These are phyloP conservation scores for Hedya salicella DNA, from an alignment of 2,888 invertebrate genomes.

Conservation along the genomic window DNA sequence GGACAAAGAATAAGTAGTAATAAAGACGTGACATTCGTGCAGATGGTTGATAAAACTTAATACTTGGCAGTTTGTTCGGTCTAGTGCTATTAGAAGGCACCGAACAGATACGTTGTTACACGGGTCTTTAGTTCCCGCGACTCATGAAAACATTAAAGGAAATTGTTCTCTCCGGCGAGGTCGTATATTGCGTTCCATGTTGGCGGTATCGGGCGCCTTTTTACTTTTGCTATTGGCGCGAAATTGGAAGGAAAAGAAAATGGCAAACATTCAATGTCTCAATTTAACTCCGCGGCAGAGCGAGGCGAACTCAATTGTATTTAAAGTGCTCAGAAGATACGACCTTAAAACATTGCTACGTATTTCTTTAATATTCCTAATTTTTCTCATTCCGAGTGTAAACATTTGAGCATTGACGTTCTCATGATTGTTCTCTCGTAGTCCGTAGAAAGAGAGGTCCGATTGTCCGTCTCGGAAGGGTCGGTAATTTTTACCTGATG, in stretches of 20 bases:
- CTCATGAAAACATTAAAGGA: slow-evolving; percentile 81
- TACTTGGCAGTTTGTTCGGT: slow-evolving; percentile 79
- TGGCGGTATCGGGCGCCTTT: slow-evolving; percentile 74
- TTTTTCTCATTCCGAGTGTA: slow-evolving; percentile 71
- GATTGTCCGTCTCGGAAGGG: slow-evolving; percentile 67
- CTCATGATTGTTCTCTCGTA: slow-evolving; percentile 64
- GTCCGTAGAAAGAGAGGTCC: slow-evolving; percentile 75
- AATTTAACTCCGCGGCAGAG: slow-evolving; percentile 66
- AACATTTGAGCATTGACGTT: slow-evolving; percentile 66
- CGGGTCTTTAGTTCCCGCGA: slow-evolving; percentile 77
- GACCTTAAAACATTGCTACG: slow-evolving; percentile 65
- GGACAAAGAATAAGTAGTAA: slow-evolving; percentile 83
- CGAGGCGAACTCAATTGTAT: slow-evolving; percentile 68
- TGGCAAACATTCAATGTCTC: slow-evolving; percentile 80
- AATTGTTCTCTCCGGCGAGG: slow-evolving; percentile 69
- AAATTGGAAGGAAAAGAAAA: slow-evolving; percentile 78
- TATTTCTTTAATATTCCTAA: slow-evolving; percentile 71
- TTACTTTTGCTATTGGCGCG: slow-evolving; percentile 76
- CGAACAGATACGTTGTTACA: slow-evolving; percentile 80
- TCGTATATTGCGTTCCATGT: slow-evolving; percentile 74
- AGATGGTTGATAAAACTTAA: slow-evolving; percentile 83
- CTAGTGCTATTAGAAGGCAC: slow-evolving; percentile 77
- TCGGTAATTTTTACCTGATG: slow-evolving; percentile 80
- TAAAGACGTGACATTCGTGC: slow-evolving; percentile 83
- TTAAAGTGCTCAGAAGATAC: slow-evolving; percentile 62